Conservation (phyloP, 1,140 invertebrate species). For the Portunus trituberculatus region DNA sequence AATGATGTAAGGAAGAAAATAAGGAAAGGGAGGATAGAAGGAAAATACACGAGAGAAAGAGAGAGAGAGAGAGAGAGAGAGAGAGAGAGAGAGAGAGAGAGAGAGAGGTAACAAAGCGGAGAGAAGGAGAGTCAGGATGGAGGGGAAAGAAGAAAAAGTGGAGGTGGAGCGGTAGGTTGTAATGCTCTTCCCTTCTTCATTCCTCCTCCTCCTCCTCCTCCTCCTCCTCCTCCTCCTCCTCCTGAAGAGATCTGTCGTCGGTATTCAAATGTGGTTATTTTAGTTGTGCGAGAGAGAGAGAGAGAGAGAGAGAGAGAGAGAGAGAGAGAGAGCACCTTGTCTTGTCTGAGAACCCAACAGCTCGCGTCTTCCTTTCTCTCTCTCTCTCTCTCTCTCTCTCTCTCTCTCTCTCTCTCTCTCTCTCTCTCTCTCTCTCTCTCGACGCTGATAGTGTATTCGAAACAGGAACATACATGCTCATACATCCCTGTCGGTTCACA, state of each 20-base stretch:
- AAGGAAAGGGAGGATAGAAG: conserved; percentile 7
- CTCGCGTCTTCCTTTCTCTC: too few relatives aligned
- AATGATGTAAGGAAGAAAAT: not conserved
- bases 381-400: conserved; percentile 40
- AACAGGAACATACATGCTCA: too few relatives aligned
- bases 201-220: not conserved
- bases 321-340: not conserved
- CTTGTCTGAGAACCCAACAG: not conserved
- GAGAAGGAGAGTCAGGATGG: not conserved
- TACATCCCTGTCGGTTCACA: too few relatives aligned
- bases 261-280: conserved; percentile 57
- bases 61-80: not conserved
- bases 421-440: conserved; percentile 32
- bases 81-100: not conserved
- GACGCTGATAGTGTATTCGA: too few relatives aligned
- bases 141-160: not conserved
- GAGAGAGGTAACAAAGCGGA: not conserved
- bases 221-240: not conserved
- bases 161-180: not conserved
- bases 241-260: conserved; percentile 31
- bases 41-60: not conserved
- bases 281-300: not conserved
- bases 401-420: not conserved
- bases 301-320: not conserved
- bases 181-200: not conserved